These are phyloP conservation scores for Nezara viridula DNA, from an alignment of 2,888 invertebrate species.

Conservation along the genomic window DNA sequence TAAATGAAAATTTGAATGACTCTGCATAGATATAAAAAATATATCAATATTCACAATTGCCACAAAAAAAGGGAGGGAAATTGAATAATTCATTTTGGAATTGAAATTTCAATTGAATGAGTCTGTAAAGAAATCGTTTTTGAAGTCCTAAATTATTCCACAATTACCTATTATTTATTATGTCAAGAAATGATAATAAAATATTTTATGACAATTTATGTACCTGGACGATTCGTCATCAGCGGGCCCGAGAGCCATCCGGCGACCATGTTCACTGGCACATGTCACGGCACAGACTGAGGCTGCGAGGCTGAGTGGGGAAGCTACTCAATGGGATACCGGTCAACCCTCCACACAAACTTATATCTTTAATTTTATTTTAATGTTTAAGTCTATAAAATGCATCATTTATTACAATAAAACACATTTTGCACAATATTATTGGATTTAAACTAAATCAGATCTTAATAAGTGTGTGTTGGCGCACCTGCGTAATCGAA, in stretches of 20 bases:
- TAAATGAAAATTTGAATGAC: too few species aligned
- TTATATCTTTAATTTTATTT: neutral
- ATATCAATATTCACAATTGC: too few species aligned
- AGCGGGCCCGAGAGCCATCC: slow-evolving; percentile 61
- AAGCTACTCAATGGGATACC: neutral
- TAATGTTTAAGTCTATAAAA: neutral
- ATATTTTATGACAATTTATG: neutral
- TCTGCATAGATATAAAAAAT: too few species aligned
- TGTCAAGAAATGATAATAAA: too few species aligned
- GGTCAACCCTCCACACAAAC: neutral
- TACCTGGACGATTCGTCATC: slow-evolving; percentile 60
- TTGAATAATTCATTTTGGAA: too few species aligned
- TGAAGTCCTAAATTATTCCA: too few species aligned
- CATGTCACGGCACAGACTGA: slow-evolving; percentile 59
- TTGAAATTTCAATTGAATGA: too few species aligned
- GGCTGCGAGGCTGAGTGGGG: slow-evolving; percentile 10
- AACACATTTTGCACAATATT: neutral
- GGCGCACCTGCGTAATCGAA: neutral
- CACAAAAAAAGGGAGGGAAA: too few species aligned
- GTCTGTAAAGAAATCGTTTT: too few species aligned
- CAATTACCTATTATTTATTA: too few species aligned
- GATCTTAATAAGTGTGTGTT: neutral
- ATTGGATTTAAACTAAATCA: neutral
- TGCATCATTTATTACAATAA: neutral
- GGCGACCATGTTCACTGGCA: slow-evolving; percentile 57